Percentiles rank a stretch among this genome's conserved stretches.
phyloP scores from a whole-genome alignment of 2,113 vertebrate genomes.

The Pluvialis apricaria region DNA sequence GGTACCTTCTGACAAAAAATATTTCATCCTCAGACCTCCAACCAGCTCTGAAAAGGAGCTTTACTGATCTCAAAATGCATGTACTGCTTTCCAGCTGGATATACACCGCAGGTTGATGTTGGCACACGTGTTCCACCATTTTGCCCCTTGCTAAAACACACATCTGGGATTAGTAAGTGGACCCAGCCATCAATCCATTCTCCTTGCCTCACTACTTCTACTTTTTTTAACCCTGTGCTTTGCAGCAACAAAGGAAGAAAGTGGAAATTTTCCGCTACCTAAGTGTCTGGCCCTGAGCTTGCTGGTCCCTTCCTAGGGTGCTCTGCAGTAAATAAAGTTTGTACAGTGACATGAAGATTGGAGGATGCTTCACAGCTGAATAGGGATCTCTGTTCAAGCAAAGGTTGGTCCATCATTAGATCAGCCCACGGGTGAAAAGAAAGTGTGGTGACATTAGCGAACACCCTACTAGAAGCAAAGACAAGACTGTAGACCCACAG shows the following conservation, averaged over 20 bases:
- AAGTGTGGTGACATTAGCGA: conserved; percentile 42
- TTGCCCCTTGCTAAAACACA: background rate
- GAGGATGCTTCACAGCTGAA: background rate
- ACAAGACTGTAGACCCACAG: conserved; percentile 52
- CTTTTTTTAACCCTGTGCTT: background rate
- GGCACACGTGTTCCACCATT: background rate
- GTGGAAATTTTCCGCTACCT: background rate
- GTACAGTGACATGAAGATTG: background rate
- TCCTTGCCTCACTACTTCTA: background rate
- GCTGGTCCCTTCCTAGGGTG: background rate
- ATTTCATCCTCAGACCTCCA: background rate
- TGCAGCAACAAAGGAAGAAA: background rate
- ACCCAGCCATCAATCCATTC: background rate
- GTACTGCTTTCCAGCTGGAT: background rate
- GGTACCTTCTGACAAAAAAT: background rate
- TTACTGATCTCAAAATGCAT: background rate
- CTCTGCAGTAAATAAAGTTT: background rate
- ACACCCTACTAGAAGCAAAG: conserved; percentile 35
- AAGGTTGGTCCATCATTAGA: conserved; percentile 24
- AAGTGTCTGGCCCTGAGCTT: background rate
- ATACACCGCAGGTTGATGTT: background rate
- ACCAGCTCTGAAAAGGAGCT: background rate
- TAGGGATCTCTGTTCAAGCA: background rate
- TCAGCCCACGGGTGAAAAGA: conserved; percentile 8
- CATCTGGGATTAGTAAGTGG: background rate